Conservation (phyloP, 2,113 vertebrate genomes). For the Trichechus manatus region DNA sequence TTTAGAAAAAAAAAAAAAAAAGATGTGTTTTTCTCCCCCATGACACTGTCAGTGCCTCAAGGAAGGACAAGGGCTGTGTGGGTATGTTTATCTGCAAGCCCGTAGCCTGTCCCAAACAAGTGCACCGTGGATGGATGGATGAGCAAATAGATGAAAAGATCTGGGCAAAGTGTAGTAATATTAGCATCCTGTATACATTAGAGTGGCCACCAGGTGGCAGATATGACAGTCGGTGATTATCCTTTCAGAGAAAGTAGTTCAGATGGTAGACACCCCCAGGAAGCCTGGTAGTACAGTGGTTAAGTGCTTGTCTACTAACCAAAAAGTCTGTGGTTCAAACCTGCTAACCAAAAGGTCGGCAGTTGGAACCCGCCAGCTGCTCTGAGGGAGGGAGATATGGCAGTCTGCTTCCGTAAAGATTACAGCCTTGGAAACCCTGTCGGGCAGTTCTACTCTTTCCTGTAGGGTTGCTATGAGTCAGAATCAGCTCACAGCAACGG, state of each 20-base stretch:
- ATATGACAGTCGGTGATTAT: background rate
- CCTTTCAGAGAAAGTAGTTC: background rate
- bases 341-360: too few relatives aligned
- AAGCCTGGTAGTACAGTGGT: background rate
- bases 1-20: background rate
- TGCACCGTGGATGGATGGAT: background rate
- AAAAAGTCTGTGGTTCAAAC: too few relatives aligned
- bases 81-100: background rate
- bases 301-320: background rate
- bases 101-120: background rate
- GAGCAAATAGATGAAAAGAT: background rate
- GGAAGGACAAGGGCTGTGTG: background rate
- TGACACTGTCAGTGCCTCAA: background rate
- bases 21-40: too few relatives aligned
- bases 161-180: background rate
- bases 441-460: background rate
- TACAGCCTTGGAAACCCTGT: background rate
- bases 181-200: background rate
- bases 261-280: background rate
- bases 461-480: background rate
- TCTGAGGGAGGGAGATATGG: background rate
- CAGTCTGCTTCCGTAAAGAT: background rate
- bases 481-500: background rate
- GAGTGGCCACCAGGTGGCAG: slow-evolving; percentile 76
- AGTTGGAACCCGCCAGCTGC: background rate